These are phyloP conservation scores for Mesorhabditis spiculigera DNA, from an alignment of 2,888 invertebrate genomes.

Conservation along the genomic window DNA sequence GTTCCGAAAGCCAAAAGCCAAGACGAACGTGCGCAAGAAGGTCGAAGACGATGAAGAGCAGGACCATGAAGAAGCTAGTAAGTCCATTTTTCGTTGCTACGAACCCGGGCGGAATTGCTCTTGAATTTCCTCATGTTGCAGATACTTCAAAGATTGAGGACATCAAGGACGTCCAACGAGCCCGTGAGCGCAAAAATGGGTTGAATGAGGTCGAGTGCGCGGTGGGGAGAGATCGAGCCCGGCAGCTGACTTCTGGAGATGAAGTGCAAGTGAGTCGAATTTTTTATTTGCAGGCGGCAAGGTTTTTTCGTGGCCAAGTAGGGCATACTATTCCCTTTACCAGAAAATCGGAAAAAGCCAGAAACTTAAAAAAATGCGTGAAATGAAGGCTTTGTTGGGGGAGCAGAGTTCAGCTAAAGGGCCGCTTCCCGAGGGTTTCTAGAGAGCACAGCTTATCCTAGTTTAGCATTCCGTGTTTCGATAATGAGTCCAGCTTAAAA, in stretches of 20 bases:
- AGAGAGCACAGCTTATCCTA: too few species aligned
- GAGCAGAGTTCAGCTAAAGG: too few species aligned
- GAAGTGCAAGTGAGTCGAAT: neutral
- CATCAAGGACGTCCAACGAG: conserved; percentile 51
- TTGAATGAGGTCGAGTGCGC: conserved; percentile 55
- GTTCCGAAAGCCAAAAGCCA: conserved; percentile 19
- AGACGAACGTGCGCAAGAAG: conserved; percentile 13
- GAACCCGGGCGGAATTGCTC: neutral
- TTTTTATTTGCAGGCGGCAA: neutral
- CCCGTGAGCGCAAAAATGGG: conserved; percentile 46
- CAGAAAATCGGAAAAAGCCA: too few species aligned
- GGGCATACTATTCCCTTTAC: too few species aligned
- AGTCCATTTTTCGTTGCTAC: neutral
- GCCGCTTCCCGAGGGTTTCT: too few species aligned
- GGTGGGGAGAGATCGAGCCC: conserved; percentile 40
- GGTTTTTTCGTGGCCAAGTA: conserved; percentile 1
- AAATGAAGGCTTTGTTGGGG: too few species aligned
- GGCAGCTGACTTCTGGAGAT: conserved; percentile 6
- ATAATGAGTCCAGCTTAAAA: neutral
- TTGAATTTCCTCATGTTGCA: neutral
- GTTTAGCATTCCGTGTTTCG: too few species aligned
- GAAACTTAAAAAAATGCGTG: too few species aligned
- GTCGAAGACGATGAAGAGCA: conserved; percentile 14
- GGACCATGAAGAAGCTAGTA: conserved; percentile 13
- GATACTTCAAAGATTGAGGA: conserved; percentile 34